Percentiles rank a stretch among this genome's conserved stretches.
phyloP scores from a whole-genome alignment of 2,113 vertebrate species.

The Phasianus colchicus region DNA sequence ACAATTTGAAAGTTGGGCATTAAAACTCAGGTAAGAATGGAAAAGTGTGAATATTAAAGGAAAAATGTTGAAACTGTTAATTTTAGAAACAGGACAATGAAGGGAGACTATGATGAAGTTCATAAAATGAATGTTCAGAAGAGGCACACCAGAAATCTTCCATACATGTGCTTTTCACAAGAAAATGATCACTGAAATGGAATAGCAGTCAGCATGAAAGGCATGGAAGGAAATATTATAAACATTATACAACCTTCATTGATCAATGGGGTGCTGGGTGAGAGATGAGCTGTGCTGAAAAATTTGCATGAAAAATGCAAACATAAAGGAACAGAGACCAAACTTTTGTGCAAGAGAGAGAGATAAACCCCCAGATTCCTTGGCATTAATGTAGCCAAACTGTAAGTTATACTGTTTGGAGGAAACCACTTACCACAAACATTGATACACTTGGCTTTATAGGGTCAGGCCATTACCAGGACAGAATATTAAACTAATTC shows the following conservation, averaged over 20 bases:
- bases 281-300: background rate
- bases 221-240: background rate
- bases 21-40: slow-evolving; percentile 1
- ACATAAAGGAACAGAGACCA: background rate
- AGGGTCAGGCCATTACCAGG: background rate
- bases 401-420: background rate
- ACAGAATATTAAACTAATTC: background rate
- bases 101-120: background rate
- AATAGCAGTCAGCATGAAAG: background rate
- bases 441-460: background rate
- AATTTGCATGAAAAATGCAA: background rate
- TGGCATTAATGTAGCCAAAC: background rate
- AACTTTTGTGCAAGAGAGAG: background rate
- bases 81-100: background rate
- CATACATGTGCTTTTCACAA: background rate
- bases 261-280: background rate
- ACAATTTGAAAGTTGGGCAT: background rate
- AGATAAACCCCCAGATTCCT: background rate
- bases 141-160: background rate
- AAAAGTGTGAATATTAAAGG: background rate
- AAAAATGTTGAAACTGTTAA: slow-evolving; percentile 24
- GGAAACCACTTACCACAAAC: background rate
- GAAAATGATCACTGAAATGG: background rate
- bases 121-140: background rate
- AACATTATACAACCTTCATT: background rate